These are phyloP conservation scores for Autographa gamma DNA, from an alignment of 2,888 invertebrate species.

Conservation along the genomic window DNA sequence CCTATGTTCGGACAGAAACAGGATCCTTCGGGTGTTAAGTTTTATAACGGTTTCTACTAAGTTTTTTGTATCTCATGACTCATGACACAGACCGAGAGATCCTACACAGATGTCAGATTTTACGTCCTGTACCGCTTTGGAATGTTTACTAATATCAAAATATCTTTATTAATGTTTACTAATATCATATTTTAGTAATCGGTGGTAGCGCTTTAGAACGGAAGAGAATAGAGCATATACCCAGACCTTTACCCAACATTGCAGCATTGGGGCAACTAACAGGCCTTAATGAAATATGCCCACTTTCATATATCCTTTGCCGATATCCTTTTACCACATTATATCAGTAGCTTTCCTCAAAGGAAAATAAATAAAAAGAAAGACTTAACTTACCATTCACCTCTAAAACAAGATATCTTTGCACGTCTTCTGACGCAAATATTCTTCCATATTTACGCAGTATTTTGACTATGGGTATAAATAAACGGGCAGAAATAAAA, in stretches of 20 bases:
- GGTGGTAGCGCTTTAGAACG: no score
- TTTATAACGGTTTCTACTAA: neutral
- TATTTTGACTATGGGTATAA: slow-evolving; percentile 32
- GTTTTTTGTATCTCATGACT: neutral
- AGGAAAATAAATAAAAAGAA: neutral
- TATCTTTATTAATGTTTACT: no score
- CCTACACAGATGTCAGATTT: neutral
- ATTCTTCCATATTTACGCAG: slow-evolving; percentile 5
- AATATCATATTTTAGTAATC: no score
- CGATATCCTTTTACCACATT: neutral
- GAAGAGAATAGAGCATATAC: no score
- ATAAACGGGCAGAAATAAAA: slow-evolving; percentile 42
- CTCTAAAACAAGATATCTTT: slow-evolving; percentile 15
- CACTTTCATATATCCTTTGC: neutral
- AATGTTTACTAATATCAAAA: no score
- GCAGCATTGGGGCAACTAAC: no score
- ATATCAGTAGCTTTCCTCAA: neutral
- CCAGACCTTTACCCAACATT: no score
- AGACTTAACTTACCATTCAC: slow-evolving; percentile 2
- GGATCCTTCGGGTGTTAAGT: neutral
- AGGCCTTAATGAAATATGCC: no score
- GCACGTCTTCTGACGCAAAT: slow-evolving; percentile 34
- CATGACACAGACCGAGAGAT: neutral
- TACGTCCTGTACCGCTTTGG: neutral
- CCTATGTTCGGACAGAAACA: neutral